Evolutionary conservation across 2,888 invertebrate species (phyloP), one percentile per base, ranked within the genome.

Genomic region (Mesoligia furuncula): DNA sequence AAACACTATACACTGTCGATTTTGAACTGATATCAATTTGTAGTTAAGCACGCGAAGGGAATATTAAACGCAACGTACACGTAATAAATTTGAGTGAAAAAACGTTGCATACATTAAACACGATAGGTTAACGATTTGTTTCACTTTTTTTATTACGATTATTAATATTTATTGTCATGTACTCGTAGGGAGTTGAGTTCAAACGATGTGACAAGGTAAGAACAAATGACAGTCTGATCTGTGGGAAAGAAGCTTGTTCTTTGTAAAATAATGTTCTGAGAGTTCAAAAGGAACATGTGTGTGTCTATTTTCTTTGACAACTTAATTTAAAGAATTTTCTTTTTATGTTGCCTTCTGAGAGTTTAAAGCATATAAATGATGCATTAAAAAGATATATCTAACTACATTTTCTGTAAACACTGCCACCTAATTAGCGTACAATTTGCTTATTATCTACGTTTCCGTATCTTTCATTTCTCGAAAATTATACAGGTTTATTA

Each of bases 1-100:
- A 90, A 90, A 87, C 92, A 92, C 80, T 80, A 87, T 90, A 84
- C 80, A 84, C 88, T 88, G 90, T 92, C 94, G 95, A 95, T 95
- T 95, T 95, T 94, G 93, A 93, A 90, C 95, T 92, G 95, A 96
- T 95, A 96, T 96, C 95, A 95, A 96, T 96, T 94, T 95, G 95
- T 96, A 93, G 91, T 95, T 92, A 90, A 89, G 85, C 86, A 93
- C 91, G 90, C 89, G 83, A 80, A 78, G 74, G 64, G 93, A 94
- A 95, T 95, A 91, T 89, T 90, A 91, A 93, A 92, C 76, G 80
- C 81, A 80, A 67, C 59, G 83, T 87, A 86, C 84, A 88, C 86
- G 87, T 87, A 86, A 88, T 90, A 89, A 86, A 89, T 89, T 90
- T 86, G 79, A 81, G 71, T 84, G 72, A 88, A 85, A 86, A 85